Percentiles rank a stretch among this genome's conserved stretches.
These are phyloP conservation scores for Scomber colias DNA, from an alignment of 2,113 vertebrate genomes.

Conservation along the genomic window DNA sequence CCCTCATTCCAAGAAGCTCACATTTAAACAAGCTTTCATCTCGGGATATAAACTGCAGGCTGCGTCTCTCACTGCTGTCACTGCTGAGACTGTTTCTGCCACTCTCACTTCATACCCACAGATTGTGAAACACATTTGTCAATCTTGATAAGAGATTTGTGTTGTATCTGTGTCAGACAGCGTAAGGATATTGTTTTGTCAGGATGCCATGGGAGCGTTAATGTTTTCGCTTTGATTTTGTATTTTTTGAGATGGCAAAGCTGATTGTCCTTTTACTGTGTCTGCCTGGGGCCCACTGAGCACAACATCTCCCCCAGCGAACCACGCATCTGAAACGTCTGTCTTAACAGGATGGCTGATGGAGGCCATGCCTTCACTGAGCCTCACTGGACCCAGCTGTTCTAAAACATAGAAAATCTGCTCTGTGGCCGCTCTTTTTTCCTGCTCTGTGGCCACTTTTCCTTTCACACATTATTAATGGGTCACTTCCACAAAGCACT, in stretches of 20 bases:
- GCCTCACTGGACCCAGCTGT: slow-evolving; percentile 35
- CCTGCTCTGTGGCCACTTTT: slow-evolving; percentile 20
- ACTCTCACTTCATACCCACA: slow-evolving; percentile 24
- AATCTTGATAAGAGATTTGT: slow-evolving; percentile 56
- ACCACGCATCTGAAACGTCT: slow-evolving; percentile 8
- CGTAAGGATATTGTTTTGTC: slow-evolving; percentile 56
- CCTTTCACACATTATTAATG: slow-evolving; percentile 65
- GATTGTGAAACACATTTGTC: slow-evolving; percentile 49
- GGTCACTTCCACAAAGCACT: slow-evolving; percentile 50
- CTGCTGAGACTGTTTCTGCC: slow-evolving; percentile 9
- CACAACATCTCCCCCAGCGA: slow-evolving; percentile 33
- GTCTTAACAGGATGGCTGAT: slow-evolving; percentile 41
- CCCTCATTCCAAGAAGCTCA: slow-evolving; percentile 38
- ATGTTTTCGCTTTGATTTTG: slow-evolving; percentile 63
- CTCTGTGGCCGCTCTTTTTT: slow-evolving; percentile 6
- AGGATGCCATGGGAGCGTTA: slow-evolving; percentile 37
- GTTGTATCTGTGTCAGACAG: slow-evolving; percentile 53
- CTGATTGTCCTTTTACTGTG: slow-evolving; percentile 32
- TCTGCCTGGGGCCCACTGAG: slow-evolving; percentile 38
- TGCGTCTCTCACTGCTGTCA: slow-evolving; percentile 17
- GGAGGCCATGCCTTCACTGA: slow-evolving; percentile 32
- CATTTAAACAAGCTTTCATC: slow-evolving; percentile 21
- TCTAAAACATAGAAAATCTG: not conserved
- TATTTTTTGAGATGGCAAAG: slow-evolving; percentile 33
- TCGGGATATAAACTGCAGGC: slow-evolving; percentile 29